phyloP scores from a whole-genome alignment of 2,888 invertebrate genomes.

The Drosophila bunnanda region DNA sequence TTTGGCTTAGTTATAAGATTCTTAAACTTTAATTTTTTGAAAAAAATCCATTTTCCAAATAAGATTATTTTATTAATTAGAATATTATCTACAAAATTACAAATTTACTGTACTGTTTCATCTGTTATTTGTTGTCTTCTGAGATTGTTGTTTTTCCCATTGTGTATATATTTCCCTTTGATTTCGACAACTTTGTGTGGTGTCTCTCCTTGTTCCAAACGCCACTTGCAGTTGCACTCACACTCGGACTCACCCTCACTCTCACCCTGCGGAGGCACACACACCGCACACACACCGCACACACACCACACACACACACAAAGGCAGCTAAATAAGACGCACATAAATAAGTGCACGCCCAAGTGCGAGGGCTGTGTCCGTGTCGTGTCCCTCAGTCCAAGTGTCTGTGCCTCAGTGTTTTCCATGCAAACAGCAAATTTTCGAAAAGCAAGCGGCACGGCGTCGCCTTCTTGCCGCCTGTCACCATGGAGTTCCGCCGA shows the following conservation, averaged over 20 bases:
- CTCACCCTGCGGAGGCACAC: conserved; percentile 13
- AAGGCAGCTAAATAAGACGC: conserved; percentile 28
- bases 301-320: conserved; percentile 7
- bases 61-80: too few species aligned
- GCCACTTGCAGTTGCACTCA: conserved; percentile 37
- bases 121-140: too few species aligned
- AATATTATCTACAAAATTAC: too few species aligned
- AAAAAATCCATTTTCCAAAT: too few species aligned
- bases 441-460: conserved; percentile 2
- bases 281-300: neutral
- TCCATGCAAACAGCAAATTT: conserved; percentile 3
- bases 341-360: conserved; percentile 20
- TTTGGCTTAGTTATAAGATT: too few species aligned
- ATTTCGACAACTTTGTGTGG: conserved; percentile 24
- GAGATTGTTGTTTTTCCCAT: too few species aligned
- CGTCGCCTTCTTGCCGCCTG: conserved; percentile 27
- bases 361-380: conserved; percentile 12
- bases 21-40: too few species aligned
- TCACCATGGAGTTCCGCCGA: conserved; percentile 38
- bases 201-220: conserved; percentile 46
- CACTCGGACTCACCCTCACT: conserved; percentile 11
- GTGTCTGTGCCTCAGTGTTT: conserved; percentile 1
- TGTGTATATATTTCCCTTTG: neutral
- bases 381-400: neutral
- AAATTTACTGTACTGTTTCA: too few species aligned